phyloP scores from a whole-genome alignment of 2,888 invertebrate genomes.

The Myopa tessellatipennis region DNA sequence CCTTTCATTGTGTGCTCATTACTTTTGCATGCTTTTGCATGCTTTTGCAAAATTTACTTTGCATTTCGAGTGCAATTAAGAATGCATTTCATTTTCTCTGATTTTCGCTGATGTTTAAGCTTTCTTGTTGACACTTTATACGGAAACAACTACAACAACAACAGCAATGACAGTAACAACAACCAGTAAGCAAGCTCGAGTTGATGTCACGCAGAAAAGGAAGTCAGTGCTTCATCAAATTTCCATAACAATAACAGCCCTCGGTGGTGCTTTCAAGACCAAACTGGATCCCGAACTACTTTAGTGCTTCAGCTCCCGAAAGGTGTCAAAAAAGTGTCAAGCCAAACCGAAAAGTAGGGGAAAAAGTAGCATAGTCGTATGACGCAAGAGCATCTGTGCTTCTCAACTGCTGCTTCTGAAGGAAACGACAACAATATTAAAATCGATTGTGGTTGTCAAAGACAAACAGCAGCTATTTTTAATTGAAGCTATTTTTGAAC shows the following conservation, averaged over 20 bases:
- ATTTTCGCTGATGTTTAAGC: neutral
- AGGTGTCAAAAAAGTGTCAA: too few relatives aligned
- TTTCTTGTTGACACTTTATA: too few relatives aligned
- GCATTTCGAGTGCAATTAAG: constrained; percentile 8
- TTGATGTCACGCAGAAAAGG: constrained; percentile 3
- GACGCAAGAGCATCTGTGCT: too few relatives aligned
- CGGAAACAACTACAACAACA: neutral
- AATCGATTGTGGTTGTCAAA: too few relatives aligned
- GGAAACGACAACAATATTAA: too few relatives aligned
- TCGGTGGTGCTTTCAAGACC: neutral
- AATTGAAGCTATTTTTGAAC: too few relatives aligned
- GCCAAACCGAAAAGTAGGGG: too few relatives aligned
- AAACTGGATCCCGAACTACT: neutral
- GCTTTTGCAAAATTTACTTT: neutral
- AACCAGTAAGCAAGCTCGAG: neutral
- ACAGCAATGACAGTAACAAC: neutral
- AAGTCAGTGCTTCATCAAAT: constrained; percentile 43
- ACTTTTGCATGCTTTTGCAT: neutral
- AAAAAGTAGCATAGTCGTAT: too few relatives aligned
- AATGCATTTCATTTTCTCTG: neutral
- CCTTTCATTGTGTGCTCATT: neutral
- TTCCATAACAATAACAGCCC: constrained; percentile 46
- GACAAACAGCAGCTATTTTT: too few relatives aligned
- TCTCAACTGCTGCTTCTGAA: too few relatives aligned
- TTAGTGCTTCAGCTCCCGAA: too few relatives aligned